A percentile compares a stretch with the other conserved stretches of the same genome.
Evolutionary conservation across 2,888 invertebrate species (phyloP).

Genomic region (Phalera bucephala): DNA sequence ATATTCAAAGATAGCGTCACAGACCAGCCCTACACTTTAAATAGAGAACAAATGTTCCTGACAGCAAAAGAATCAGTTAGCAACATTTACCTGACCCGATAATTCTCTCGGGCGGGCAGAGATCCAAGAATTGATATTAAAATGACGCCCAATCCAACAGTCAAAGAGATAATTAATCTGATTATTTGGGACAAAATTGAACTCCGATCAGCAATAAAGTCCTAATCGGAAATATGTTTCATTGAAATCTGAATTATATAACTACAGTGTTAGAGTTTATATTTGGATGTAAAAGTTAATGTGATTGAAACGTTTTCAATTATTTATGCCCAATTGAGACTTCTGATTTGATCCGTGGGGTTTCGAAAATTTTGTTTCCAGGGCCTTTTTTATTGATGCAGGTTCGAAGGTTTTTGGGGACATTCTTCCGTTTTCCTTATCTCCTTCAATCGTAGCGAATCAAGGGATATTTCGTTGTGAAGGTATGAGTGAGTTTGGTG

Average conservation of each 20-base stretch:
- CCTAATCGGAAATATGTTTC: too few relatives aligned
- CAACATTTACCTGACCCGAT: not conserved
- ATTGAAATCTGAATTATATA: too few relatives aligned
- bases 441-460: not conserved
- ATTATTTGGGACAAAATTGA: not conserved
- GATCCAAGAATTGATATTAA: not conserved
- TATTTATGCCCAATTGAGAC: not conserved
- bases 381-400: not conserved
- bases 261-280: too few relatives aligned
- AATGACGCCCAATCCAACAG: not conserved
- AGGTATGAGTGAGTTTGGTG: too few relatives aligned
- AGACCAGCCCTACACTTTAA: not conserved
- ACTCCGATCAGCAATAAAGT: too few relatives aligned
- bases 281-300: too few relatives aligned
- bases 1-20: too few relatives aligned
- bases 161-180: constrained; percentile 1
- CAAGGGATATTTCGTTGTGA: too few relatives aligned
- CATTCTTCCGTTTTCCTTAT: not conserved
- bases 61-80: not conserved
- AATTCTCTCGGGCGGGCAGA: not conserved
- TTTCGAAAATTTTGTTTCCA: not conserved
- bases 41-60: not conserved
- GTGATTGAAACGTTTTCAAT: too few relatives aligned
- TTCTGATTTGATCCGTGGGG: not conserved
- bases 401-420: not conserved